Evolutionary conservation across 2,888 invertebrate genomes (phyloP).

Genomic region (Melinopterus prodromus): DNA sequence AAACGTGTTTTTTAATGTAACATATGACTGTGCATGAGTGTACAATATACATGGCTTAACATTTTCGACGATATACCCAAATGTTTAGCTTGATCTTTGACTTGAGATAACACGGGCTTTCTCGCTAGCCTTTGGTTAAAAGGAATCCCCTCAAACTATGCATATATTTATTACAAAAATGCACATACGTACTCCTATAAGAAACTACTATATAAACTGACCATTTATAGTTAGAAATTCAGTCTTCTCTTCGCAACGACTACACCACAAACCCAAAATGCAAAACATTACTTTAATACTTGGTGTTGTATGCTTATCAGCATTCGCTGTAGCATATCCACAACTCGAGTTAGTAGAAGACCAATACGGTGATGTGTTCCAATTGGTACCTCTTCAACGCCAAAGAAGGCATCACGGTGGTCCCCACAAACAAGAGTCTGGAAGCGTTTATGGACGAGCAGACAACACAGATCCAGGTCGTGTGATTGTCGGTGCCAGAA

Average conservation of each 20-base stretch:
- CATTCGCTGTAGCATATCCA: neutral
- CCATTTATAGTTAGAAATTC: neutral
- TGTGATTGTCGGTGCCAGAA: conserved; percentile 19
- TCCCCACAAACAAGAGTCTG: neutral
- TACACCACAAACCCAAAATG: conserved; percentile 9
- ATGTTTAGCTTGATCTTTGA: neutral
- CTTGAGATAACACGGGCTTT: neutral
- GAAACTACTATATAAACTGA: neutral
- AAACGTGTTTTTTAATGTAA: no score
- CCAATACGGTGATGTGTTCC: conserved; percentile 7
- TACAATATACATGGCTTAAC: neutral
- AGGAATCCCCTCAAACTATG: neutral
- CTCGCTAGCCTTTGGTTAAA: neutral
- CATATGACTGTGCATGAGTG: neutral
- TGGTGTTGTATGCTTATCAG: conserved; percentile 4
- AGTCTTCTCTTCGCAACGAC: neutral
- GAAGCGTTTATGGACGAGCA: conserved; percentile 19
- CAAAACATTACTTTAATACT: neutral
- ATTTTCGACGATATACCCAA: no score
- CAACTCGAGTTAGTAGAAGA: neutral
- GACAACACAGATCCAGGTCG: conserved; percentile 15
- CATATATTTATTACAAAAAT: neutral
- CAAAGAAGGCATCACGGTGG: conserved; percentile 26
- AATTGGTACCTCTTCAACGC: conserved; percentile 20
- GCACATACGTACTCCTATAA: neutral